Conservation (phyloP, 2,113 vertebrate species). For the Meleagris gallopavo region DNA sequence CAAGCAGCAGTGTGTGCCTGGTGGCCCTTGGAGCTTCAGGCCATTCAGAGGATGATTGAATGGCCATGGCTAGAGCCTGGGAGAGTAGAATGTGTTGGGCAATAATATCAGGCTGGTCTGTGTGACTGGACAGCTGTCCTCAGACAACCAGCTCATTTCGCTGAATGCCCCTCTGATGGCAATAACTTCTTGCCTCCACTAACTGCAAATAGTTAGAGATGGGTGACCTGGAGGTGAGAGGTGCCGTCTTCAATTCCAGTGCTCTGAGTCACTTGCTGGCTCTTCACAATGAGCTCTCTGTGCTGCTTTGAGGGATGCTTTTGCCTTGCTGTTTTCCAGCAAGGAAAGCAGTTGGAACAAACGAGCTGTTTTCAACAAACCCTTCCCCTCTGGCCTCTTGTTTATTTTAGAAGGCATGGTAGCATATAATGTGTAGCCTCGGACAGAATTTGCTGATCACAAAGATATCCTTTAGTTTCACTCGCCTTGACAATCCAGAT, state of each 20-base stretch:
- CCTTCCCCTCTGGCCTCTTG: background rate
- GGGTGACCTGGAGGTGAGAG: conserved; percentile 46
- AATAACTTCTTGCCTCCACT: conserved; percentile 8
- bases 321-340: background rate
- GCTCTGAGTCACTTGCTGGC: background rate
- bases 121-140: conserved; percentile 14
- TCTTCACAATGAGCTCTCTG: conserved; percentile 33
- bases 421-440: background rate
- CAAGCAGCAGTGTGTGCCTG: conserved; percentile 55
- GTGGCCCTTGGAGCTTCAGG: conserved; percentile 56
- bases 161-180: background rate
- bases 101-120: background rate
- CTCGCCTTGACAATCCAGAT: background rate
- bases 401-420: conserved; percentile 20
- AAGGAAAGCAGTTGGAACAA: background rate
- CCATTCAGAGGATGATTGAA: background rate
- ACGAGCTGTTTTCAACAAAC: background rate
- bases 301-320: background rate
- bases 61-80: background rate
- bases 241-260: conserved; percentile 30
- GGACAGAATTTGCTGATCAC: background rate
- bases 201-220: conserved; percentile 32
- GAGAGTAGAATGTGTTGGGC: background rate
- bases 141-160: conserved; percentile 11
- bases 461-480: conserved; percentile 2